Conservation (phyloP, 1,140 invertebrate genomes). For the Mizuhopecten yessoensis region DNA sequence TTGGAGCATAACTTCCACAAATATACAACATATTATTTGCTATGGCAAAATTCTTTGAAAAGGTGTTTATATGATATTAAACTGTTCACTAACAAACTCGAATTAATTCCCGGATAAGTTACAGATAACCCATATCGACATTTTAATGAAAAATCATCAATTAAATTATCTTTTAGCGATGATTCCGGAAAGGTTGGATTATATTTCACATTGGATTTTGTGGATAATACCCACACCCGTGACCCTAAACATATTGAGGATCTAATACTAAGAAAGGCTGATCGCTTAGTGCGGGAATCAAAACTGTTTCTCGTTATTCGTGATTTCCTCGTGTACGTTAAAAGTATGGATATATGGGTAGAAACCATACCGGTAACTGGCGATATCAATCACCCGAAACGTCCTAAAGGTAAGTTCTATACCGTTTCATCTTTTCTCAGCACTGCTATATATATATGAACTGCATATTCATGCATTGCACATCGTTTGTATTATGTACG, state of each 20-base stretch:
- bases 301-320: conserved; percentile 54
- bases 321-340: conserved; percentile 60
- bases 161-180: conserved; percentile 46
- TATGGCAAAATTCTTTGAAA: too few species aligned
- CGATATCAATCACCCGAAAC: conserved; percentile 29
- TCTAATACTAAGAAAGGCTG: conserved; percentile 58
- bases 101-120: too few species aligned
- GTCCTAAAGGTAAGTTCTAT: conserved; percentile 6
- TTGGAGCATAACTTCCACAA: too few species aligned
- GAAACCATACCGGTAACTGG: conserved; percentile 53
- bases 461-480: too few species aligned
- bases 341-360: conserved; percentile 50
- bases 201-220: conserved; percentile 55
- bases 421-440: background rate
- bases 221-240: conserved; percentile 55
- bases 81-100: too few species aligned
- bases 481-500: too few species aligned
- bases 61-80: too few species aligned
- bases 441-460: background rate
- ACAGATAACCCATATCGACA: too few species aligned
- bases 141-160: too few species aligned
- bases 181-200: conserved; percentile 57
- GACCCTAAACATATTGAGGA: conserved; percentile 53
- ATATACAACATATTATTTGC: too few species aligned
- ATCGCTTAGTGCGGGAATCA: conserved; percentile 48